phyloP scores from a whole-genome alignment of 1,140 invertebrate species.

The Portunus trituberculatus region DNA sequence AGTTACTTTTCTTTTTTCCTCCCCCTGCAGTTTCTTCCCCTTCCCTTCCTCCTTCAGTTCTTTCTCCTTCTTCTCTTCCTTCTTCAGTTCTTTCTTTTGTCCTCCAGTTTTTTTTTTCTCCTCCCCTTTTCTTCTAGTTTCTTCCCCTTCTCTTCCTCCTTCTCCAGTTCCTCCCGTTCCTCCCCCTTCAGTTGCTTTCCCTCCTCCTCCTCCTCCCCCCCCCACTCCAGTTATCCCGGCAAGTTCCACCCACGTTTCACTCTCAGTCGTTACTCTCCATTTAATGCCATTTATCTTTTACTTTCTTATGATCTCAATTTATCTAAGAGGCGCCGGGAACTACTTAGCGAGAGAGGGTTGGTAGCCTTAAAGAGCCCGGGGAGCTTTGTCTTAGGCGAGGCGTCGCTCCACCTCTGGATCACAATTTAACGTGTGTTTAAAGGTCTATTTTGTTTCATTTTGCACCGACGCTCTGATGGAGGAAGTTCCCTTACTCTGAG shows the following conservation, averaged over 20 bases:
- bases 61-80: too few species aligned
- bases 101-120: background rate
- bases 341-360: constrained; percentile 61
- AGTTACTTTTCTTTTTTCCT: background rate
- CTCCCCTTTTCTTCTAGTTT: background rate
- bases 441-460: constrained; percentile 48
- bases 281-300: constrained; percentile 60
- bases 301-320: constrained; percentile 63
- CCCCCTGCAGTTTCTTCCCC: background rate
- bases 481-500: background rate
- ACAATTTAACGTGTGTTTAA: constrained; percentile 56
- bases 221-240: constrained; percentile 4
- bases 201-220: constrained; percentile 18
- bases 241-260: background rate
- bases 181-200: background rate
- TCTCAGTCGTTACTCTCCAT: constrained; percentile 51
- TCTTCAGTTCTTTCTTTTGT: background rate
- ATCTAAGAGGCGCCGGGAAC: constrained; percentile 63
- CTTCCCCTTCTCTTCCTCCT: background rate
- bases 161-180: background rate
- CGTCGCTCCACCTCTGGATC: constrained; percentile 34
- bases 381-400: constrained; percentile 47
- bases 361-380: constrained; percentile 28
- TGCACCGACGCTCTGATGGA: background rate
- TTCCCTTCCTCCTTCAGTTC: background rate